Conservation (phyloP, 1,140 invertebrate species). For the Spodoptera frugiperda region DNA sequence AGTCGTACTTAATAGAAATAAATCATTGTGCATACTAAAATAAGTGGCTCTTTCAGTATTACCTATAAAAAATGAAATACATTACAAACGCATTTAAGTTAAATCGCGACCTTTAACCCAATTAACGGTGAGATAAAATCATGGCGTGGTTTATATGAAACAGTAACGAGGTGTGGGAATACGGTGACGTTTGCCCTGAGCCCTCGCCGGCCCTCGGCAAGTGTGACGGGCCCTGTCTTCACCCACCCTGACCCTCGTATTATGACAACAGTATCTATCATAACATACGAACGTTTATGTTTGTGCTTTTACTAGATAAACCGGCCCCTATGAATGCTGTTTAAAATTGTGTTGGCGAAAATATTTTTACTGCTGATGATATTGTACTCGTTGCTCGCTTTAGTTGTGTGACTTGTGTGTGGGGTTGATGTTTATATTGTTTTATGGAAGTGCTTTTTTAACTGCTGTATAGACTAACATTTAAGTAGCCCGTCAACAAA, state of each 20-base stretch:
- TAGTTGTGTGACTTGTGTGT: too few relatives aligned
- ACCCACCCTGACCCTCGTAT: slow-evolving; percentile 21
- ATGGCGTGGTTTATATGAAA: slow-evolving; percentile 62
- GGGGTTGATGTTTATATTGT: too few relatives aligned
- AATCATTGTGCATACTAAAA: too few relatives aligned
- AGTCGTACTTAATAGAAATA: too few relatives aligned
- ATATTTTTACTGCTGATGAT: too few relatives aligned
- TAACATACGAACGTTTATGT: slow-evolving; percentile 33
- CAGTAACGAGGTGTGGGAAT: slow-evolving; percentile 75
- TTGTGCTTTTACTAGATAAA: slow-evolving; percentile 25
- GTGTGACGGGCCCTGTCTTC: slow-evolving; percentile 47
- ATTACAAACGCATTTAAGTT: slow-evolving; percentile 10
- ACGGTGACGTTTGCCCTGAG: slow-evolving; percentile 40
- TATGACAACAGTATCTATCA: slow-evolving; percentile 32
- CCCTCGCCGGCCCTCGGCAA: slow-evolving; percentile 53
- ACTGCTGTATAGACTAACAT: too few relatives aligned
- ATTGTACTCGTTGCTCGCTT: too few relatives aligned
- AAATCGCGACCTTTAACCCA: slow-evolving; percentile 43
- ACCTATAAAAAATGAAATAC: background rate
- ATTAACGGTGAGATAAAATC: slow-evolving; percentile 55
- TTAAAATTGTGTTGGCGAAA: too few relatives aligned
- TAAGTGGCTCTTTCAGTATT: too few relatives aligned
- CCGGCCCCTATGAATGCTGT: background rate
- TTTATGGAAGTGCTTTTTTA: background rate
- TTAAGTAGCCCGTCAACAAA: too few relatives aligned